Evolutionary conservation across 2,797 vertebrate species (phyloP).

Genomic region (Nasua narica): DNA sequence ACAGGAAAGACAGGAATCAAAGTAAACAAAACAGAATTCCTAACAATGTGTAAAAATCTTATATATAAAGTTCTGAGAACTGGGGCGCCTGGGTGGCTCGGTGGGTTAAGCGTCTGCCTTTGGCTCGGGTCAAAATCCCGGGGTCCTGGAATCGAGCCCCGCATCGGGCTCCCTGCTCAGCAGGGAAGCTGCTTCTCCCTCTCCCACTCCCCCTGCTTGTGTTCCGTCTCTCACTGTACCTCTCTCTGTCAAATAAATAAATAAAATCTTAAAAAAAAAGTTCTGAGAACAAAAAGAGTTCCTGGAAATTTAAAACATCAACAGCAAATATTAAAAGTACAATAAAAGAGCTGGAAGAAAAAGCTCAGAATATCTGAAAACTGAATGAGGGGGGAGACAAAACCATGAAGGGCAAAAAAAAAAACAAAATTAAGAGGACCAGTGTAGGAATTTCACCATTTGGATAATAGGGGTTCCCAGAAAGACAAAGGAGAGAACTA

Average conservation of each 20-base stretch:
- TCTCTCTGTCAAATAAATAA: no score
- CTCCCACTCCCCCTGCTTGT: no score
- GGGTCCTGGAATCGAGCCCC: no score
- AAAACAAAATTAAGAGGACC: background rate
- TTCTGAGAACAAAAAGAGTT: background rate
- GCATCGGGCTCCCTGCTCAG: no score
- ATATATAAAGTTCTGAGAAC: background rate
- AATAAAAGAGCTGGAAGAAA: background rate
- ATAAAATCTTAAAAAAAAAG: background rate
- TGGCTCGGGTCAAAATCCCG: no score
- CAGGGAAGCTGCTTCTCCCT: no score
- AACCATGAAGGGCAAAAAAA: background rate
- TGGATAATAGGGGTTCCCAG: background rate
- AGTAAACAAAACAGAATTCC: slow-evolving; percentile 3
- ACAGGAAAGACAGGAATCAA: background rate
- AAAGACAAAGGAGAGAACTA: background rate
- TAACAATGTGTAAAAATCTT: background rate
- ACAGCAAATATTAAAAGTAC: background rate
- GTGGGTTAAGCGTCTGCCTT: no score
- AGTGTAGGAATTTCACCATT: background rate
- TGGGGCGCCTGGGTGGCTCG: no score
- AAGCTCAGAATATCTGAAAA: background rate
- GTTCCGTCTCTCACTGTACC: no score
- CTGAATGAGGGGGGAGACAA: background rate
- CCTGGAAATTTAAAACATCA: background rate